These are phyloP conservation scores for Apostichopus californicus DNA, from an alignment of 35 echinoderm and acorn worm species.

Conservation along the genomic window DNA sequence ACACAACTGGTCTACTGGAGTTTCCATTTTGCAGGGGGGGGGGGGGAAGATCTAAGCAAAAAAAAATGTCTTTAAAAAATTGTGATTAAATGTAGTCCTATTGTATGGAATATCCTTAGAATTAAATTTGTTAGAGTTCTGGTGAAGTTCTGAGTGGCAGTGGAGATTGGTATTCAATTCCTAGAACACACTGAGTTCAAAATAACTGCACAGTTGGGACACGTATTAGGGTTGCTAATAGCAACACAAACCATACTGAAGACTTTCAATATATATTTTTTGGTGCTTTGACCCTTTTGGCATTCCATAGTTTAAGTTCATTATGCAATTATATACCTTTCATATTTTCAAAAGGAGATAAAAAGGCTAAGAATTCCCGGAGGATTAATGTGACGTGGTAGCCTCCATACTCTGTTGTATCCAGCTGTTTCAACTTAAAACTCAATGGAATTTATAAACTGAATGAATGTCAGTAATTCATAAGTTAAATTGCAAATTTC, in stretches of 20 bases:
- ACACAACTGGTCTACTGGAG: no score
- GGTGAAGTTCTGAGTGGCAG: no score
- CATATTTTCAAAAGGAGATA: neutral
- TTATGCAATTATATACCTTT: neutral
- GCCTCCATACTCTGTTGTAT: neutral
- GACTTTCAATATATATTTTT: neutral
- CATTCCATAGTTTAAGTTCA: neutral
- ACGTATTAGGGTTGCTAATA: neutral
- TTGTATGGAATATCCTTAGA: no score
- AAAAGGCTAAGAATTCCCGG: neutral
- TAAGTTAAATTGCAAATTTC: no score
- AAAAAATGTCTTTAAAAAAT: no score
- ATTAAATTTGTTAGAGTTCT: no score
- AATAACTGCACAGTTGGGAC: neutral
- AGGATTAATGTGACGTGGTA: neutral
- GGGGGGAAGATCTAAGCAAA: no score
- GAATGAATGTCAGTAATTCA: no score
- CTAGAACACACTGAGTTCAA: neutral
- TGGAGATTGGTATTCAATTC: no score
- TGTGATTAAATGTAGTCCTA: no score
- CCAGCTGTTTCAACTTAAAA: neutral
- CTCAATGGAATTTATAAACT: no score
- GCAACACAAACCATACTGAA: neutral
- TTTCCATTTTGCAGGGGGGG: no score
- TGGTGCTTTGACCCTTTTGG: neutral